Evolutionary conservation across 2,888 invertebrate species (phyloP), one percentile per base, ranked within the genome.

Genomic region (Mimas tiliae): DNA sequence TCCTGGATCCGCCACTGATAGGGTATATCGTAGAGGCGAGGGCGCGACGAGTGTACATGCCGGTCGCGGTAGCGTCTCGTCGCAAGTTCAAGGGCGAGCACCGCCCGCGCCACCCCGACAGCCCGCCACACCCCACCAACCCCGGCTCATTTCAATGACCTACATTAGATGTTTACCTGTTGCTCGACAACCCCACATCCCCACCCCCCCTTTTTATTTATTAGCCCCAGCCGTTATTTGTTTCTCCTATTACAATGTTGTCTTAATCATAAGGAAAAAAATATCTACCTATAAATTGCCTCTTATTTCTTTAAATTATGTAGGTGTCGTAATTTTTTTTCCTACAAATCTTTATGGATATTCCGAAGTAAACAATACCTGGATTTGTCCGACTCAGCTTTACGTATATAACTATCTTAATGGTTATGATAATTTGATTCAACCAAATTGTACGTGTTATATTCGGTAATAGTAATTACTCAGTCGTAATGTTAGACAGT

Each of bases 41-140:
- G 16, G 12, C 64, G 62, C 3, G 51, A 11, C 11, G 16, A n/a
- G 47, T 4, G 7, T 27, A n/a, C n/a, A n/a, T n/a, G 16, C 48
- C 48, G 16, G 48, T 16, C 7, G n/a, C 19, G 50, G 19, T 50
- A 50, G 64, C 64, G 12, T 62, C 62, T 66, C 68, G 2, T 64
- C 66, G 47, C 16, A 65, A 6, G 71, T 67, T 63, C 45, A 33
- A 58, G 58, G 58, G 64, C 63, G 48, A 19, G 67, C 68, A 14
- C 65, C 68, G 65, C n/a, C n/a, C n/a, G n/a, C n/a, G n/a, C 72
- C 67, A 38, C 66, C 42, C 62, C 53, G 68, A 62, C 69, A 66
- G 27, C 70, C 52, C 66, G 67, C 64, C 65, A 64, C 69, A 16
- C 64, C 50, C 62, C 63, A 21, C 33, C 52, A 62, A 0, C 62